Base-by-base conservation (phyloP, 35 echinoderm and acorn worm genomes). In the Amphiura filiformis region DNA sequence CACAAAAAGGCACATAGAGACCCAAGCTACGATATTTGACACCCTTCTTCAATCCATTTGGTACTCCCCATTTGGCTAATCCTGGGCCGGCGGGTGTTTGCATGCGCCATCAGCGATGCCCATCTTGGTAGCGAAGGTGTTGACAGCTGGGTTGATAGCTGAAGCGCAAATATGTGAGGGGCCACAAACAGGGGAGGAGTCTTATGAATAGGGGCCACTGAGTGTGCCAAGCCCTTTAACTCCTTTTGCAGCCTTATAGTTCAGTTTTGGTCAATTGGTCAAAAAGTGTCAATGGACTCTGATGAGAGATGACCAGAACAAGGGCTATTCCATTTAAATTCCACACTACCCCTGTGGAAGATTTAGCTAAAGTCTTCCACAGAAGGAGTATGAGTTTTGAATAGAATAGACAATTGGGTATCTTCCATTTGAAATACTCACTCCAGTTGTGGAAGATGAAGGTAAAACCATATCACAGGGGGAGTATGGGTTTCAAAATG, bases 1-100 rank as follows among this genome's bases (percentile, higher is more conserved):
- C 7, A 70, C 61, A n/a, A 70, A 70, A 23, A 13, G 61, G 61
- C 61, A n/a, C 61, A 47, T 70, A 15, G 61, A 5, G 28, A 70
- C 17, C 61, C 61, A n/a, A 70, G 28, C 17, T 30, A 23, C 15
- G 61, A 70, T 70, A 70, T 70, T 70, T 70, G 61, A 70, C 61
- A 70, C 61, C 61, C 61, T 70, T 70, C 61, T 5, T 70, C 61
- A 70, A n/a, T n/a, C 2, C 61, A 70, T 70, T 70, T 70, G 11
- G 26, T 70, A 70, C 61, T 70, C 61, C 61, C 61, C 61, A 70
- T 70, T 70, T 70, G 61, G 61, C 28, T 70, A 70, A 70, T 70
- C 61, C 61, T n/a, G 61, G 61, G 61, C 61, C 61, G 61, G 15
- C 28, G 61, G 61, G 61, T 70, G 61, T 70, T 70, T 70, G 61